A percentile compares a stretch with the other conserved stretches of the same genome.
Conservation (phyloP, 2,113 vertebrate genomes). For the Cricetomys ansorgei region DNA sequence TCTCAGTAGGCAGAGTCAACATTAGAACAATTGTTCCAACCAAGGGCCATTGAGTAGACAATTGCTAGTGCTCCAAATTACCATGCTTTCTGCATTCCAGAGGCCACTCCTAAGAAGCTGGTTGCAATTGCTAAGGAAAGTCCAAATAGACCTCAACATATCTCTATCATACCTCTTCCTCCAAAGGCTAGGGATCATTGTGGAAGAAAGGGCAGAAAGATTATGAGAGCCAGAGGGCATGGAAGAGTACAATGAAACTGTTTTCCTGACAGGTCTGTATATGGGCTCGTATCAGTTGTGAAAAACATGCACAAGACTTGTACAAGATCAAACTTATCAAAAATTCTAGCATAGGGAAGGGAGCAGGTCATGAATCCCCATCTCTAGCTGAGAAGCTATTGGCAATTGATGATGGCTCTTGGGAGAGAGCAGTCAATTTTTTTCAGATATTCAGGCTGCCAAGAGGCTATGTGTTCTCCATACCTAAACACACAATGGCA, state of each 20-base stretch:
- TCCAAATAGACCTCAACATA: no score
- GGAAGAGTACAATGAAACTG: not conserved
- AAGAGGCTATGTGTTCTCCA: not conserved
- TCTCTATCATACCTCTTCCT: not conserved
- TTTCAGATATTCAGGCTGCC: not conserved
- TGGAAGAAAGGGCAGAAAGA: not conserved
- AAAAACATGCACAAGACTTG: not conserved
- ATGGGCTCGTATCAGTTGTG: not conserved
- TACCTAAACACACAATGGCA: not conserved
- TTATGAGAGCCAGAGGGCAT: not conserved
- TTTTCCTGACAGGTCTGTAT: not conserved
- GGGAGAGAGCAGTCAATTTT: not conserved
- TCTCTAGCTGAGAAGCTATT: not conserved
- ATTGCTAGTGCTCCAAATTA: no score
- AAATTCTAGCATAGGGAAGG: not conserved
- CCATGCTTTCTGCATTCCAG: no score
- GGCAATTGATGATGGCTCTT: not conserved
- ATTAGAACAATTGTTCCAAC: no score
- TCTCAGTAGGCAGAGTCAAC: no score
- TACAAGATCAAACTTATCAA: not conserved
- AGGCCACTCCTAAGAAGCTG: no score
- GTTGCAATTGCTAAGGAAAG: no score
- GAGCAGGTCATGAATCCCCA: not conserved
- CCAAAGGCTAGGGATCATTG: not conserved
- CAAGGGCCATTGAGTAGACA: no score